Evolutionary conservation across 2,888 invertebrate species (phyloP).

Genomic region (Rhagonycha fulva): DNA sequence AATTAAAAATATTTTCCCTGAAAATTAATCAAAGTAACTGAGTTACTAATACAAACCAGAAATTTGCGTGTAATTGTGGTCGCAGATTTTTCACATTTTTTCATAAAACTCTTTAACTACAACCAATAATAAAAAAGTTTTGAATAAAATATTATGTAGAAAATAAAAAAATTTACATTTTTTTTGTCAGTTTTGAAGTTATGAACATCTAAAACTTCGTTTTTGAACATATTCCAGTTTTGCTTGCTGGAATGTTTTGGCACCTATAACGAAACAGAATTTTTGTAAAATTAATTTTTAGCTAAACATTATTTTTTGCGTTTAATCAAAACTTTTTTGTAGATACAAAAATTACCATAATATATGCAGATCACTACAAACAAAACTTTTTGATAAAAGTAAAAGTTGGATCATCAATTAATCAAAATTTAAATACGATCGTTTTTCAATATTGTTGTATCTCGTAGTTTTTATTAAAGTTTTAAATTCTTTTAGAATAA

Average conservation of each 20-base stretch:
- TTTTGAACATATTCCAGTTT: neutral
- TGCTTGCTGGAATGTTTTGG: neutral
- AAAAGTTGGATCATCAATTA: neutral
- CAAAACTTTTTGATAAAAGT: neutral
- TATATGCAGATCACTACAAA: neutral
- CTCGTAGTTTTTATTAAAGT: neutral
- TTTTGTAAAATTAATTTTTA: neutral
- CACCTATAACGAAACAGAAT: no score
- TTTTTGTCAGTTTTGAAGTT: neutral
- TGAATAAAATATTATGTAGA: neutral
- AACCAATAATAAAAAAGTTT: no score
- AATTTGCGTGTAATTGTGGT: neutral
- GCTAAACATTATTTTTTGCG: neutral
- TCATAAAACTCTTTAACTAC: neutral
- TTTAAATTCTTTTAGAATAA: neutral
- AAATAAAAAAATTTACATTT: neutral
- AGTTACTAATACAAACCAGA: neutral
- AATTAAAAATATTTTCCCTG: neutral
- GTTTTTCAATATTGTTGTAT: neutral
- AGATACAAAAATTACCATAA: neutral
- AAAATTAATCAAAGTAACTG: neutral
- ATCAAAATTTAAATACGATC: neutral
- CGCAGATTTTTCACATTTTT: neutral
- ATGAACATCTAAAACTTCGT: neutral
- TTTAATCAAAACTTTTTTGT: neutral